Base-by-base conservation (phyloP, 2,797 vertebrate species). In the Pseudocheirus occidentalis region DNA sequence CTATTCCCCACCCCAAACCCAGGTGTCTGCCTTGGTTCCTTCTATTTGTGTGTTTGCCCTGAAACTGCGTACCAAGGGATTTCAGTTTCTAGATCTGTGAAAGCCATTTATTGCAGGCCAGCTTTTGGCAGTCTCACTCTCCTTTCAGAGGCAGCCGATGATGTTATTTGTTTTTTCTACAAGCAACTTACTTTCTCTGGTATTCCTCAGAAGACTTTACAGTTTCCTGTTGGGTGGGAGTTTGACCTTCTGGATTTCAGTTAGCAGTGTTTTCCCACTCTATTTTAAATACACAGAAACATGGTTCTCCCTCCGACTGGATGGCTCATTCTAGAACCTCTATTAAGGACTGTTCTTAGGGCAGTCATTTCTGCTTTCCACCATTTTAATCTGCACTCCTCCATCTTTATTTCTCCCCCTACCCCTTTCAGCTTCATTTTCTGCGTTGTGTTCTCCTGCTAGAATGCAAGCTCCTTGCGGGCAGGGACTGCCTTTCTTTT, bases 121-220 rank as follows among this genome's bases (percentile, higher is more conserved):
- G 90, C 62, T 7, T 46, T 50, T 81, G 54, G 7, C 54, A 52
- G 90, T 95, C 59, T 58, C 31, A 13, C 53, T 90, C 46, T 95
- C 62, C 55, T 97, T 95, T 94, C 91, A 90, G 55, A 95, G 54
- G 73, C 73, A 87, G 40, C 90, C 0, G 0, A 55, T 92, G 94
- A 97, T 95, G 94, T 95, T 96, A 98, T 97, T 46, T 90, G 56
- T 94, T 66, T 62, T 96, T 97, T 95, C 92, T 91, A 73, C 81
- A 97, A 97, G 96, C 56, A 18, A 92, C 95, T 96, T 97, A 50
- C 46, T 24, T 96, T 98, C 97, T 96, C 92, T 96, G 58, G 52
- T 96, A 66, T 96, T 96, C 97, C 93, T 97, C 97, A 94, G 90
- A 96, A 90, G 29, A 55, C 92, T 95, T 97, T 56, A n/a, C 92